A percentile compares a stretch with the other conserved stretches of the same genome.
phyloP scores from a whole-genome alignment of 1,140 invertebrate species.

The Drosophila albomicans region DNA sequence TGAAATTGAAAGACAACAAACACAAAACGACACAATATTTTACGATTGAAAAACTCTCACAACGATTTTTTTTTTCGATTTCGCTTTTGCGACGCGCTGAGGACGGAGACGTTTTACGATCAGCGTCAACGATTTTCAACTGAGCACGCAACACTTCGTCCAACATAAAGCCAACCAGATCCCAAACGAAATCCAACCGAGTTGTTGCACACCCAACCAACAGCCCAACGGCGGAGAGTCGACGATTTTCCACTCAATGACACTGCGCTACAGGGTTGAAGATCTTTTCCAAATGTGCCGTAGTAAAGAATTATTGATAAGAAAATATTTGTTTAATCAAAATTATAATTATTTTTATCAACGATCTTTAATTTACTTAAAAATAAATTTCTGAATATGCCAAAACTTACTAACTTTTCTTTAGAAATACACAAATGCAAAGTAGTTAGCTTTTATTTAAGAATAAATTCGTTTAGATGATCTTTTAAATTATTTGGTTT shows the following conservation, averaged over 20 bases:
- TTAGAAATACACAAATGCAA: too few species aligned
- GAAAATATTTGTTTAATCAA: too few species aligned
- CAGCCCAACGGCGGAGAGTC: slow-evolving; percentile 4
- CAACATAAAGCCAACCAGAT: slow-evolving; percentile 26
- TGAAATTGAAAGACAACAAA: slow-evolving; percentile 62
- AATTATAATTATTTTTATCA: too few species aligned
- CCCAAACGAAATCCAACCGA: slow-evolving; percentile 19
- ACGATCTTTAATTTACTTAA: too few species aligned
- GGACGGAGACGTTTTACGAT: slow-evolving; percentile 61
- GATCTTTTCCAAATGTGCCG: background rate
- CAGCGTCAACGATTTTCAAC: slow-evolving; percentile 53
- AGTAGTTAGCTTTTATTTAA: too few species aligned
- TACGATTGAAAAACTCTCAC: slow-evolving; percentile 31
- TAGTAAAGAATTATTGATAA: too few species aligned
- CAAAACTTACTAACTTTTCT: too few species aligned
- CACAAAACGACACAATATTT: slow-evolving; percentile 28
- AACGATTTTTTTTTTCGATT: slow-evolving; percentile 15
- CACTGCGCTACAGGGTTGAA: slow-evolving; percentile 34
- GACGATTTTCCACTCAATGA: slow-evolving; percentile 39
- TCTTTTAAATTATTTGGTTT: too few species aligned
- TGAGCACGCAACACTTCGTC: slow-evolving; percentile 35
- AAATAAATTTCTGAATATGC: too few species aligned
- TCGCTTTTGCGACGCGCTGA: slow-evolving; percentile 23
- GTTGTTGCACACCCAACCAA: slow-evolving; percentile 18
- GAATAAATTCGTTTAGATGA: too few species aligned